Evolutionary conservation across 2,888 invertebrate genomes (phyloP).

Genomic region (Chrysolina haemoptera): DNA sequence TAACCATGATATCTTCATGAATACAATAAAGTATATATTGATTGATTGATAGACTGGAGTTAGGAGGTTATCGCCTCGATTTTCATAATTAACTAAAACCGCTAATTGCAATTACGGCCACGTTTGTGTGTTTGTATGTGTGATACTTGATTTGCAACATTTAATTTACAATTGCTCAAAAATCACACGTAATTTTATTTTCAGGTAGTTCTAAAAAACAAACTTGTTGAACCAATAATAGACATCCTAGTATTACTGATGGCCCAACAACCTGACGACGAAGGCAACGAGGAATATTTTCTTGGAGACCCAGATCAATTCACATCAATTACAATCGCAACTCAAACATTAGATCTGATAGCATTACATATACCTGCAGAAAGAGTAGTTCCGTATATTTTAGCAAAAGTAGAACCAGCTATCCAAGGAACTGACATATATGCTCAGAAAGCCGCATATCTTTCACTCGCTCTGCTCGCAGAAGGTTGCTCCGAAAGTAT

Average conservation of each 20-base stretch:
- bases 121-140: no score
- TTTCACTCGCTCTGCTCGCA: slow-evolving; percentile 82
- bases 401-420: slow-evolving; percentile 77
- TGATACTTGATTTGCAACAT: no score
- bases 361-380: slow-evolving; percentile 84
- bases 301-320: slow-evolving; percentile 76
- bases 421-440: slow-evolving; percentile 75
- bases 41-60: no score
- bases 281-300: slow-evolving; percentile 78
- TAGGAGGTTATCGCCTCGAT: no score
- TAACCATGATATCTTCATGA: no score
- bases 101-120: no score
- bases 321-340: slow-evolving; percentile 78
- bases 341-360: slow-evolving; percentile 82
- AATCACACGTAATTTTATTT: slow-evolving; percentile 16
- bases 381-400: slow-evolving; percentile 80
- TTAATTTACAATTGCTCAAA: no score
- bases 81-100: no score
- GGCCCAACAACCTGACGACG: slow-evolving; percentile 76
- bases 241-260: slow-evolving; percentile 79
- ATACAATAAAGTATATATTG: no score
- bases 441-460: slow-evolving; percentile 80
- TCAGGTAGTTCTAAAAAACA: slow-evolving; percentile 76
- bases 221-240: slow-evolving; percentile 79
- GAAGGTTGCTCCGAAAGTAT: slow-evolving; percentile 87